These are phyloP conservation scores for Myathropa florea DNA, from an alignment of 2,888 invertebrate species.

Conservation along the genomic window DNA sequence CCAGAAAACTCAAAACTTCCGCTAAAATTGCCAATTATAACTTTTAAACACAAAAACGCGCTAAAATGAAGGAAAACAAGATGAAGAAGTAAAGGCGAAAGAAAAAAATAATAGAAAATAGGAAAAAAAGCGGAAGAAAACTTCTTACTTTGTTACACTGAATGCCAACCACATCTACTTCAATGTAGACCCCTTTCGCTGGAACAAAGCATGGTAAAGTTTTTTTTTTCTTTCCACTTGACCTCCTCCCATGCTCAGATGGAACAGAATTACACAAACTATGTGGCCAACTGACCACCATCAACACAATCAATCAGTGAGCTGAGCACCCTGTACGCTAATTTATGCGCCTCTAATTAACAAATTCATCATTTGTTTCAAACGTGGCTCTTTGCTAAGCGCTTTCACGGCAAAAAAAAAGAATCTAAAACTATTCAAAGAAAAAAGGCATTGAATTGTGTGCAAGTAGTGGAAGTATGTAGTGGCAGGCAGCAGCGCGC, in stretches of 20 bases:
- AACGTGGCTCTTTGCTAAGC: conserved; percentile 14
- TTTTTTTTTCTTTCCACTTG: conserved; percentile 39
- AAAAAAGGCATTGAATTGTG: conserved; percentile 9
- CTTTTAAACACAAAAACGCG: conserved; percentile 51
- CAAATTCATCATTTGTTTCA: conserved; percentile 60
- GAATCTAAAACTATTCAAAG: conserved; percentile 38
- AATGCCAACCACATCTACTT: conserved; percentile 42
- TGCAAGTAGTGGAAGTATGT: conserved; percentile 22
- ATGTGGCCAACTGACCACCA: conserved; percentile 62
- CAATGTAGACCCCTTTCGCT: background rate
- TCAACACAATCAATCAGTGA: conserved; percentile 66
- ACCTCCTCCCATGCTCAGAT: conserved; percentile 55
- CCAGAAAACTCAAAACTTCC: conserved; percentile 57
- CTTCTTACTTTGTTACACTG: conserved; percentile 55
- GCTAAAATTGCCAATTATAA: conserved; percentile 67
- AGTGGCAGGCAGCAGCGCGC: conserved; percentile 29
- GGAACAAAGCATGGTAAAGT: conserved; percentile 39
- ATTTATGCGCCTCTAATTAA: conserved; percentile 68
- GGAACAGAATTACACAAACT: conserved; percentile 28
- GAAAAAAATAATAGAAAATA: background rate
- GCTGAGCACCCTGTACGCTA: conserved; percentile 60
- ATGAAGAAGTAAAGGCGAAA: background rate
- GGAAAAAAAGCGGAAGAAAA: conserved; percentile 19
- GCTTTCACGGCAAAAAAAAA: conserved; percentile 1
- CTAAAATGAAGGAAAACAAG: background rate